Evolutionary conservation across 2,113 vertebrate genomes (phyloP).

Genomic region (Micronycteris hirsuta): DNA sequence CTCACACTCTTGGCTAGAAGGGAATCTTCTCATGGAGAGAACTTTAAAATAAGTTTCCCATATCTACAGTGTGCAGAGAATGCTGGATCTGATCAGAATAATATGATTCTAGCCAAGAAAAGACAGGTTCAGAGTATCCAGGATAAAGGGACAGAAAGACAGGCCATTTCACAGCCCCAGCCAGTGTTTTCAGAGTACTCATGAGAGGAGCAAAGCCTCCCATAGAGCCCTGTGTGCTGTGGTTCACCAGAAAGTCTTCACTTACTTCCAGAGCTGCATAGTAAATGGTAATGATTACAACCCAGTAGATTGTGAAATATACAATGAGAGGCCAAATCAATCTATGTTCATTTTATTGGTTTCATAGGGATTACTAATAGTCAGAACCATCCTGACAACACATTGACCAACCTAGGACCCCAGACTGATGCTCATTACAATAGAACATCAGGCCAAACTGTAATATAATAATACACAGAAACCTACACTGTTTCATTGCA

Average conservation of each 20-base stretch:
- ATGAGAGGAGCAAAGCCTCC: not conserved
- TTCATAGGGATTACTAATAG: not conserved
- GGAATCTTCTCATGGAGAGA: not conserved
- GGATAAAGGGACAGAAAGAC: not conserved
- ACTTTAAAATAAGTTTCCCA: not conserved
- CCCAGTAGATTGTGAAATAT: not conserved
- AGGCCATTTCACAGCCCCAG: not conserved
- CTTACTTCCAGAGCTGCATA: not conserved
- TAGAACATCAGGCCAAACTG: not conserved
- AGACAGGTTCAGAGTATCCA: not conserved
- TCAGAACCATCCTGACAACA: not conserved
- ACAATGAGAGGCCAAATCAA: not conserved
- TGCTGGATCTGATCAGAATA: not conserved
- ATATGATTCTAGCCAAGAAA: not conserved
- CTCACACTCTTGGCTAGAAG: not conserved
- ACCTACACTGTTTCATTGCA: not conserved
- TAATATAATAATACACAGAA: not conserved
- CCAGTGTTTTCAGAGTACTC: fast-evolving
- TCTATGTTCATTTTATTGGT: not conserved
- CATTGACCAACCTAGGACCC: not conserved
- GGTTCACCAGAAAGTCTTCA: not conserved
- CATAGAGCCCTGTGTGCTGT: too few relatives aligned
- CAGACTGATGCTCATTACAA: not conserved
- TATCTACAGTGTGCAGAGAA: not conserved
- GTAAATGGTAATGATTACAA: not conserved